Evolutionary conservation across 2,113 vertebrate genomes (phyloP).

Genomic region (Coptodon rendalli): DNA sequence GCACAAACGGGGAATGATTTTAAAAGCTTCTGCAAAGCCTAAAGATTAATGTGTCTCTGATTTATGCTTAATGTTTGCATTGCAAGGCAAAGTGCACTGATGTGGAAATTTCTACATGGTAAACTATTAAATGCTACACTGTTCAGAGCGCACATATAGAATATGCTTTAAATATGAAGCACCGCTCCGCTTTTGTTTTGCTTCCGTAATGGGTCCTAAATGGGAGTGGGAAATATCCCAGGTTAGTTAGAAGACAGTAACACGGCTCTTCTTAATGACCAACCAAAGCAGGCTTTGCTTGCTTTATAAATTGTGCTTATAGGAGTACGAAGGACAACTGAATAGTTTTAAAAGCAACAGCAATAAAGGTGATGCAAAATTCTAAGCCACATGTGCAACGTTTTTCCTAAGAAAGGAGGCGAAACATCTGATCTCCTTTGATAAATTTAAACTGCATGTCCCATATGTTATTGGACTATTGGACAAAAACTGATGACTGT

Average conservation of each 20-base stretch:
- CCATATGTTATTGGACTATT: not conserved
- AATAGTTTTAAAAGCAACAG: not conserved
- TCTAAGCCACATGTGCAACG: not conserved
- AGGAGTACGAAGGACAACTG: not conserved
- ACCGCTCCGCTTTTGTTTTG: not conserved
- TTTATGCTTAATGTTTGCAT: conserved; percentile 9
- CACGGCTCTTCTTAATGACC: not conserved
- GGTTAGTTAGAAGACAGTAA: not conserved
- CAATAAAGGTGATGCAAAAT: not conserved
- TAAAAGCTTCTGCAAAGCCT: conserved; percentile 37
- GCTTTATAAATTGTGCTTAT: not conserved
- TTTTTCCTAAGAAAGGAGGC: not conserved
- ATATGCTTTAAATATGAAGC: not conserved
- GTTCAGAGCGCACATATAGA: not conserved
- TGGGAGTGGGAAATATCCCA: not conserved
- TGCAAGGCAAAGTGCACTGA: not conserved
- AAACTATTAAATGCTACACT: not conserved
- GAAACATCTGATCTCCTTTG: not conserved
- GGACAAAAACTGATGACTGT: not conserved
- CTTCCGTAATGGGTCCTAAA: not conserved
- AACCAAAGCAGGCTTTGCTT: not conserved
- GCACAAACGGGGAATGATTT: conserved; percentile 38
- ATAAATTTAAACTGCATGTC: not conserved
- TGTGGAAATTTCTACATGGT: not conserved
- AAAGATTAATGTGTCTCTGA: not conserved